A percentile compares a stretch with the other conserved stretches of the same genome.
Evolutionary conservation across 2,113 vertebrate genomes (phyloP).

Genomic region (Rhynchomys soricoides): DNA sequence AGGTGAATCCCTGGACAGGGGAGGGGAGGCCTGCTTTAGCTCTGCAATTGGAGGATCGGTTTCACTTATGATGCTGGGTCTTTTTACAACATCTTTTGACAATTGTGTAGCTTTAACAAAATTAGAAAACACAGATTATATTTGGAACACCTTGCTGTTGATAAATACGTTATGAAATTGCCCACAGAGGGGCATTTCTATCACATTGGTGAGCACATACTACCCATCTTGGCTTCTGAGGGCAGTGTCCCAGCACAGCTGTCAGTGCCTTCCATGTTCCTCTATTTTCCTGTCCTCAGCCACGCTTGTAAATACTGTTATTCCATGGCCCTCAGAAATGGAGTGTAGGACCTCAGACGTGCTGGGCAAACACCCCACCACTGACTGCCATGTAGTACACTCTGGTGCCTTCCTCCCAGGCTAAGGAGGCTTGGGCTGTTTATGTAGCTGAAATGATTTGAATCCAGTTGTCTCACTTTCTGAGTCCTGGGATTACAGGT

Average conservation of each 20-base stretch:
- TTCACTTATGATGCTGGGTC: neutral
- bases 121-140: neutral
- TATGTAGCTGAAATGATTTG: neutral
- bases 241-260: neutral
- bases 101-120: constrained; percentile 21
- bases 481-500: neutral
- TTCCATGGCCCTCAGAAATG: neutral
- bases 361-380: neutral
- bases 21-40: neutral
- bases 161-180: neutral
- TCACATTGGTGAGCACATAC: neutral
- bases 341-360: neutral
- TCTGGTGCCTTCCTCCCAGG: neutral
- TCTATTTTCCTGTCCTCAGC: neutral
- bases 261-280: neutral
- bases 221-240: neutral
- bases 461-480: neutral
- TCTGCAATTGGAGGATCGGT: neutral
- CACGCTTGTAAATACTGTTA: neutral
- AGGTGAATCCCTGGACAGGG: neutral
- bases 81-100: neutral
- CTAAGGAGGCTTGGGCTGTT: neutral
- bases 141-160: neutral
- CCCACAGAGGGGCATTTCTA: neutral
- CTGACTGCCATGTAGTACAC: neutral